Evolutionary conservation across 2,888 invertebrate species (phyloP), one percentile per base, ranked within the genome.

Genomic region (Troides helena): DNA sequence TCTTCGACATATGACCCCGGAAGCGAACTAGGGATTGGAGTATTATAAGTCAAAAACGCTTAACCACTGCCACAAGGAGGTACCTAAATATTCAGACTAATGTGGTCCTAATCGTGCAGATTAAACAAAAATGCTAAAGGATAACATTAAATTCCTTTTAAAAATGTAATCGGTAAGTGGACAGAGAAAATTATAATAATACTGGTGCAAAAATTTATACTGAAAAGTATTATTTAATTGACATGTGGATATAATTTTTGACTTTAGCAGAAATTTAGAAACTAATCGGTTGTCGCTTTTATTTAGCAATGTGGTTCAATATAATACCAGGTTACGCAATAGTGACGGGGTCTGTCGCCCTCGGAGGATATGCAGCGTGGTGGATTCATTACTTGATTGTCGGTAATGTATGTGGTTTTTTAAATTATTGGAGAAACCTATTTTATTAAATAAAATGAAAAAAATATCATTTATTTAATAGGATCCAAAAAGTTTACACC

Each of bases 271-370:
- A 12, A 53, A 14, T 53, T n/a, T 6, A 6, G n/a, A 53, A 53
- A n/a, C n/a, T 12, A n/a, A 14, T 14, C n/a, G 53, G n/a, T 53
- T 53, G n/a, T 17, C n/a, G 6, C 17, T 12, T 8, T 12, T 53
- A 17, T 53, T 12, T 2, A 21, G 17, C 43, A 68, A 88, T 89
- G 88, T 89, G 88, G 88, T 88, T 77, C 72, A 68, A 86, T 64
- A 82, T 87, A 65, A 8, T 88, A 25, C 84, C 85, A 14, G 0
- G 76, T 0, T 72, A 46, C 43, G 0, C 65, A 3, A 82, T 87
- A 60, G 71, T 87, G 58, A 14, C 70, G 18, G 78, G 68, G 17
- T 3, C 64, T 23, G 0, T 86, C 8, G 79, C 72, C 3, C 1
- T 78, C 7, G 78, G 82, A 30, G 87, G 82, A 21, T 76, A 73